These are phyloP conservation scores for Cossypha heuglini DNA, from an alignment of 2,797 vertebrate genomes.

Conservation along the genomic window DNA sequence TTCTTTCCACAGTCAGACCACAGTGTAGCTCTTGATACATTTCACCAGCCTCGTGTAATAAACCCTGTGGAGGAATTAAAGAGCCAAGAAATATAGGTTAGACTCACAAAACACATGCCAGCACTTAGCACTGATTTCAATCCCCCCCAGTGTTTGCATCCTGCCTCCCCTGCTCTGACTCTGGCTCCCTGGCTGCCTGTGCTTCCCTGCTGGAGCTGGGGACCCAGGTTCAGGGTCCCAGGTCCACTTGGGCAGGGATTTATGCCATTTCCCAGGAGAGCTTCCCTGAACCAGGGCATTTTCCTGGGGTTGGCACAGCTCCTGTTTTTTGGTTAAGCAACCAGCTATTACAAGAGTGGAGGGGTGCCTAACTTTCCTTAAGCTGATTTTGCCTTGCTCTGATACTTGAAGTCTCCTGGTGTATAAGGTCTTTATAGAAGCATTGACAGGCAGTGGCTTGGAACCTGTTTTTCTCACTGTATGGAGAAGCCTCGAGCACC, in stretches of 20 bases:
- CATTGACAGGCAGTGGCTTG: accelerated
- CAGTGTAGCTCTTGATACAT: not conserved
- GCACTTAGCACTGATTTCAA: not conserved
- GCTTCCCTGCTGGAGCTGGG: not conserved
- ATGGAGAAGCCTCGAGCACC: not conserved
- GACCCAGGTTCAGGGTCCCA: not conserved
- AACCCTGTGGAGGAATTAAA: constrained; percentile 25
- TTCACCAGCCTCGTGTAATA: not conserved
- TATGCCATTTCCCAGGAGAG: not conserved
- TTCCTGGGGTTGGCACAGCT: not conserved
- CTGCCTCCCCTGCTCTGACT: not conserved
- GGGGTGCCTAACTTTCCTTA: not conserved
- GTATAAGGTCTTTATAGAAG: not conserved
- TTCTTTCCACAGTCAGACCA: not conserved
- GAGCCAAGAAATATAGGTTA: constrained; percentile 18
- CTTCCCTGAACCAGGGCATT: not conserved
- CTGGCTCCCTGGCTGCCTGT: not conserved
- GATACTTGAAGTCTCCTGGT: not conserved
- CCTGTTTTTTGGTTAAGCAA: not conserved
- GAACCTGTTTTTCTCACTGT: not conserved
- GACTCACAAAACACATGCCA: accelerated
- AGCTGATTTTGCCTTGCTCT: not conserved
- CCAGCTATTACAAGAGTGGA: not conserved
- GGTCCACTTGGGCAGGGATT: not conserved
- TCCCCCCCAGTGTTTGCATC: accelerated